Conservation (phyloP, 2,888 invertebrate genomes). For the Ceratothoa steindachneri region DNA sequence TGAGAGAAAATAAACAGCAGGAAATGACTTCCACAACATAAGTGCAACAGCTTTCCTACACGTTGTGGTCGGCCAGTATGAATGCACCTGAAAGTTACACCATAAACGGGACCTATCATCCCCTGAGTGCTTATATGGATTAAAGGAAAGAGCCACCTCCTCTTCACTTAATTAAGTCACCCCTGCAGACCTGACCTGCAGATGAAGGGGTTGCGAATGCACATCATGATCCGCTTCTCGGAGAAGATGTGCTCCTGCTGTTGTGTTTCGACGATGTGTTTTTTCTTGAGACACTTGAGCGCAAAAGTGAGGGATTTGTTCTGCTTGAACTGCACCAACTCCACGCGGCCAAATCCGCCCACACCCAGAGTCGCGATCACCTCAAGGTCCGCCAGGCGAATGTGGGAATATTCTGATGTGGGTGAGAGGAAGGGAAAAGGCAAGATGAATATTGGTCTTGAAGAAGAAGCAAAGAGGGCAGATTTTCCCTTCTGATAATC, state of each 20-base stretch:
- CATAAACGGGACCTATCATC: no score
- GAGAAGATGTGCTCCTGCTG: slow-evolving; percentile 85
- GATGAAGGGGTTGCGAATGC: slow-evolving; percentile 70
- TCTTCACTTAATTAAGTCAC: no score
- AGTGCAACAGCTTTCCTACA: no score
- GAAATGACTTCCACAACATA: background rate
- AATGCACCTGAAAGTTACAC: no score
- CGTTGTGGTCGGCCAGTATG: no score
- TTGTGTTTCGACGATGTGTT: slow-evolving; percentile 80
- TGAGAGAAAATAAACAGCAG: slow-evolving; percentile 53
- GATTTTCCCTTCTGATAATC: background rate
- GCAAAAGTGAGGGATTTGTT: slow-evolving; percentile 65
- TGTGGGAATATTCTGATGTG: slow-evolving; percentile 53
- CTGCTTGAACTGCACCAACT: slow-evolving; percentile 52
- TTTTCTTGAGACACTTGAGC: slow-evolving; percentile 81
- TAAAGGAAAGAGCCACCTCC: no score
- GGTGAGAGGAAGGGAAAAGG: background rate
- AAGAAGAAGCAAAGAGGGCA: background rate
- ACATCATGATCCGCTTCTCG: slow-evolving; percentile 76
- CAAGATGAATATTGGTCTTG: background rate
- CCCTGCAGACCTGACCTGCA: slow-evolving; percentile 59
- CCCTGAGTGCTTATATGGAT: no score
- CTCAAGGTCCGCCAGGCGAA: slow-evolving; percentile 56
- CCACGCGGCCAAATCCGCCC: slow-evolving; percentile 59
- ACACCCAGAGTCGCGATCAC: slow-evolving; percentile 58